These are phyloP conservation scores for Heliconius ismenius DNA, from an alignment of 2,888 invertebrate genomes.

Conservation along the genomic window DNA sequence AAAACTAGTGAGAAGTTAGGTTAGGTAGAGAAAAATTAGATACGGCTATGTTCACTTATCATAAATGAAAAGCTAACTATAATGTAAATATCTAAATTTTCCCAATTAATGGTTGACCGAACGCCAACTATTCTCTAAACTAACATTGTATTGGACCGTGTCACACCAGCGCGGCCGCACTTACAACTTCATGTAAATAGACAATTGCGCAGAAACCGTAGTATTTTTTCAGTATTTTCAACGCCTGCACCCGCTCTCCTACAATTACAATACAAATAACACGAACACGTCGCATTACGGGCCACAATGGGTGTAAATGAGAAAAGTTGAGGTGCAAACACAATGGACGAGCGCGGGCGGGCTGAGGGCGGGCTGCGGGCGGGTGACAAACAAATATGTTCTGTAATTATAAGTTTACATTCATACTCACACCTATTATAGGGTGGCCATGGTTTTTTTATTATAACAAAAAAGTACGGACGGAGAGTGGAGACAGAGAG, in stretches of 20 bases:
- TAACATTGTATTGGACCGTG: background rate
- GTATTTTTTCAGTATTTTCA: conserved; percentile 34
- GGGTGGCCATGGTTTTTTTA: conserved; percentile 17
- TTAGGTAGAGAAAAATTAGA: too few species aligned
- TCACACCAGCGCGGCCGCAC: conserved; percentile 6
- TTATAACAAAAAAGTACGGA: too few species aligned
- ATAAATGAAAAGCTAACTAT: background rate
- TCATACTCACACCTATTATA: conserved; percentile 29
- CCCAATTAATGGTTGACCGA: background rate
- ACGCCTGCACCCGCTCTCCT: conserved; percentile 26
- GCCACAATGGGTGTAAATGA: conserved; percentile 55
- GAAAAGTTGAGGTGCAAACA: conserved; percentile 53
- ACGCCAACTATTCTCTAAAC: background rate
- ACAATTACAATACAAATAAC: conserved; percentile 34
- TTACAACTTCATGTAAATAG: conserved; percentile 14
- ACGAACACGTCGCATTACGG: conserved; percentile 35
- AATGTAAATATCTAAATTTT: background rate
- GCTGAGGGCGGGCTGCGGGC: background rate
- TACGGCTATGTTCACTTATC: background rate
- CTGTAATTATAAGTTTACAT: conserved; percentile 35
- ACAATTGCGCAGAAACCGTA: conserved; percentile 22
- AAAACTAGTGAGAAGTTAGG: too few species aligned
- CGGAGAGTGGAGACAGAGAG: too few species aligned
- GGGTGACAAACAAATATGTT: conserved; percentile 28
- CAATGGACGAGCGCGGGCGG: conserved; percentile 27